Conservation (phyloP, 2,888 invertebrate genomes). For the Crossocerus cetratus region DNA sequence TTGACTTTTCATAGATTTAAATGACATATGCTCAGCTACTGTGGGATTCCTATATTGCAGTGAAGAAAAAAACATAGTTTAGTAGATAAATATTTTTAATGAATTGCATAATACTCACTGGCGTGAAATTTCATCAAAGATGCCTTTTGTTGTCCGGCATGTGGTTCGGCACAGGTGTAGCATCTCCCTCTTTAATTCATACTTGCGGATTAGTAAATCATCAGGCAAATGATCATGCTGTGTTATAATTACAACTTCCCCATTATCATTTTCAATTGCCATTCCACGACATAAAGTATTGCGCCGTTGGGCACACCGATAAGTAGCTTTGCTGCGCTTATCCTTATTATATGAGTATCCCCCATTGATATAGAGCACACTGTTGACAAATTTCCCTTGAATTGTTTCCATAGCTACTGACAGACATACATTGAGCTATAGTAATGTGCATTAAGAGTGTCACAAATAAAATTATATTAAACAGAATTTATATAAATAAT, state of each 20-base stretch:
- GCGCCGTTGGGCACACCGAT: not conserved
- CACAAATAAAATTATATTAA: no score
- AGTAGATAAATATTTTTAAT: not conserved
- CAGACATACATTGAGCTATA: not conserved
- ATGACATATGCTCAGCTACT: not conserved
- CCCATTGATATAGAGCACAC: not conserved
- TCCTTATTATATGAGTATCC: slow-evolving; percentile 1
- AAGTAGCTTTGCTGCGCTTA: not conserved
- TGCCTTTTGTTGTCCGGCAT: not conserved
- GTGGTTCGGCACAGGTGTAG: not conserved
- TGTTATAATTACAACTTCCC: not conserved
- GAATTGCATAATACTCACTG: not conserved
- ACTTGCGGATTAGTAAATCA: not conserved
- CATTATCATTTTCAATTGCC: not conserved
- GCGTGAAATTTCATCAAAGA: not conserved
- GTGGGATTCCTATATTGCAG: not conserved
- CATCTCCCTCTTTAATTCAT: not conserved
- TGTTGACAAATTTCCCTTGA: not conserved
- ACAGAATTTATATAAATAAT: no score
- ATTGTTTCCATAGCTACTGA: not conserved
- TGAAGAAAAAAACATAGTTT: slow-evolving; percentile 1
- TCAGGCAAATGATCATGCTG: not conserved
- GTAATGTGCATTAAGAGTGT: no score
- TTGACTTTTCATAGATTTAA: not conserved
- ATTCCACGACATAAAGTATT: not conserved